phyloP scores from a whole-genome alignment of 2,797 vertebrate genomes.

The Eurystomus glaucurus region DNA sequence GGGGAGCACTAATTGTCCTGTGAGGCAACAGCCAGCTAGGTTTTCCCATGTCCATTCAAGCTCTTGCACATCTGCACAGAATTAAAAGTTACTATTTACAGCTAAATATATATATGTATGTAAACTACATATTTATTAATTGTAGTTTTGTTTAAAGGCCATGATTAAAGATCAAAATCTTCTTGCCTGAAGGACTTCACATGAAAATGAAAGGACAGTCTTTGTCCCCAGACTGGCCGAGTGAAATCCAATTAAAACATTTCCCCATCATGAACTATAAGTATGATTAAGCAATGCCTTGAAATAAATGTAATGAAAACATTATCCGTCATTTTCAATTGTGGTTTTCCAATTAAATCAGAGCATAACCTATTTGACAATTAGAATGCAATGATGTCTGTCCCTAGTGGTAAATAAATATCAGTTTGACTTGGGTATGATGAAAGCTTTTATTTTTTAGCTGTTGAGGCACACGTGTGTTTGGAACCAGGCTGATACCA shows the following conservation, averaged over 20 bases:
- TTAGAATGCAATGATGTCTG: not conserved
- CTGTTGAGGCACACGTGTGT: fast-evolving
- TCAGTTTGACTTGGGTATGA: not conserved
- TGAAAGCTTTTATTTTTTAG: conserved; percentile 27
- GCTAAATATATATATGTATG: not conserved
- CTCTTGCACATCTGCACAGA: not conserved
- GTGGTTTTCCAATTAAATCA: conserved; percentile 60
- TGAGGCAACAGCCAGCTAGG: not conserved
- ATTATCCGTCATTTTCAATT: conserved; percentile 37
- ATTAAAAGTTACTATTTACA: not conserved
- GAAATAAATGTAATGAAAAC: conserved; percentile 22
- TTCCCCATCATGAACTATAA: conserved; percentile 25
- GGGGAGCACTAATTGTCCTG: not conserved
- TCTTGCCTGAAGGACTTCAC: conserved; percentile 19
- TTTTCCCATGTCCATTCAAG: conserved; percentile 32
- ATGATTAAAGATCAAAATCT: not conserved
- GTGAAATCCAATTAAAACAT: conserved; percentile 43
- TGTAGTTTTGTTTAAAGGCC: not conserved
- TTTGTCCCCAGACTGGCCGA: not conserved
- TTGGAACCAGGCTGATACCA: not conserved
- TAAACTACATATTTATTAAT: not conserved
- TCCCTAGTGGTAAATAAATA: conserved; percentile 43
- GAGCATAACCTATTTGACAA: conserved; percentile 38
- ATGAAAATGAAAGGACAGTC: conserved; percentile 17
- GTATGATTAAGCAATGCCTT: conserved; percentile 14